Evolutionary conservation across 2,113 vertebrate genomes (phyloP).

Genomic region (Tyrannus savana): DNA sequence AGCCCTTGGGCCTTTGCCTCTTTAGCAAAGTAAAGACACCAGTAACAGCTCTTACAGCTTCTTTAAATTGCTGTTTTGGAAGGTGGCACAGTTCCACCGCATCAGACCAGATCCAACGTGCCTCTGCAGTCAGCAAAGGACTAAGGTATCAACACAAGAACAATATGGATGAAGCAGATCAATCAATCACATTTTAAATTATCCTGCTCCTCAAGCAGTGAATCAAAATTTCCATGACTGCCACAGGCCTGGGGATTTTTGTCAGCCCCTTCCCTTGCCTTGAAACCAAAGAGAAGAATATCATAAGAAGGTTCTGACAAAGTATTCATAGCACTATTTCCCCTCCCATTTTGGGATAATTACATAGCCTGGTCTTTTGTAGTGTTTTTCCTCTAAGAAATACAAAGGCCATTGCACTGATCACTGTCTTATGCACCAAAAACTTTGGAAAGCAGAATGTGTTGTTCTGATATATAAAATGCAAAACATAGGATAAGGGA

Average conservation of each 20-base stretch:
- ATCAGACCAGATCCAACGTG: not conserved
- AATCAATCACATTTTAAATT: not conserved
- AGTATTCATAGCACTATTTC: not conserved
- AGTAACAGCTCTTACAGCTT: not conserved
- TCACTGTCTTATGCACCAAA: not conserved
- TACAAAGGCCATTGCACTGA: not conserved
- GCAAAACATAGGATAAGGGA: not conserved
- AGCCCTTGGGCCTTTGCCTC: not conserved
- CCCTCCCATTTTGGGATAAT: not conserved
- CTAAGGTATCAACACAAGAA: not conserved
- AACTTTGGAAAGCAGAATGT: not conserved
- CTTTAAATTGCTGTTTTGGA: not conserved
- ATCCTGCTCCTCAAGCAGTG: not conserved
- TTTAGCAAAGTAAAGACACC: not conserved
- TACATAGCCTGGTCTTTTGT: not conserved
- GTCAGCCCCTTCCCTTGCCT: not conserved
- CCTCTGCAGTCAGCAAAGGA: not conserved
- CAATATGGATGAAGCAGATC: not conserved
- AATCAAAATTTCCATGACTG: conserved; percentile 3
- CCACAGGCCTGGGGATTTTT: not conserved
- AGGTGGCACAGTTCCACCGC: not conserved
- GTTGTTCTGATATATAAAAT: not conserved
- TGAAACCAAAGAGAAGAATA: not conserved
- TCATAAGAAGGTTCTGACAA: not conserved
- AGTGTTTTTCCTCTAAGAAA: not conserved